Base-by-base conservation (phyloP, 2,113 vertebrate genomes). In the Siphamia tubifer region DNA sequence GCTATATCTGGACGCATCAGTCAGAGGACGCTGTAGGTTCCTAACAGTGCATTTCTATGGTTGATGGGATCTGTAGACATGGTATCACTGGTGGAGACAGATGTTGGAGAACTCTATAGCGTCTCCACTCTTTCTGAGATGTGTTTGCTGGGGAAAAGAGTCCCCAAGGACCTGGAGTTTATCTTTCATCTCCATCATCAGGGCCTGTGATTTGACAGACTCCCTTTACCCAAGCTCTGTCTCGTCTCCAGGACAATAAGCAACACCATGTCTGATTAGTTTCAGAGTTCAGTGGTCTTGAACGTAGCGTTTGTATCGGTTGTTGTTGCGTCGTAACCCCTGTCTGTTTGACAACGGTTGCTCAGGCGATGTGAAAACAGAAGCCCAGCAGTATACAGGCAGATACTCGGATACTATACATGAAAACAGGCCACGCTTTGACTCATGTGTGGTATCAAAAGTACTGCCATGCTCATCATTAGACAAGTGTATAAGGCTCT, bases 261-360 rank as follows among this genome's bases (percentile, higher is more conserved):
- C 88, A 93, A 89, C 90, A 88, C 77, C 90, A 89, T 89, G 86
- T 93, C 91, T 92, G 90, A 93, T 93, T 93, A 93, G 91, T 92
- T 93, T 93, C 89, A 91, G 90, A 92, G 92, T 91, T 93, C 92
- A 93, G 84, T 92, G 90, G 85, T 92, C 92, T 93, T 70, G 92
- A 94, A 93, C 92, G 88, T 84, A 60, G 87, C 78, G 69, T 86
- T 82, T 83, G 87, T 90, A 89, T 89, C 83, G 52, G 84, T 79
- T 87, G 88, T 82, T 89, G 81, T 80, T 85, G 83, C 78, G 53
- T 74, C 58, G 79, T 88, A 86, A 85, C 79, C 83, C 70, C 85
- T 76, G 89, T 90, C 85, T 89, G 83, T 90, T 84, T 89, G 90
- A 90, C 89, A 91, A 89, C 74, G 35, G 83, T 85, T 86, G 84